Evolutionary conservation across 2,113 vertebrate genomes (phyloP).

Genomic region (Neodon shergylaensis): DNA sequence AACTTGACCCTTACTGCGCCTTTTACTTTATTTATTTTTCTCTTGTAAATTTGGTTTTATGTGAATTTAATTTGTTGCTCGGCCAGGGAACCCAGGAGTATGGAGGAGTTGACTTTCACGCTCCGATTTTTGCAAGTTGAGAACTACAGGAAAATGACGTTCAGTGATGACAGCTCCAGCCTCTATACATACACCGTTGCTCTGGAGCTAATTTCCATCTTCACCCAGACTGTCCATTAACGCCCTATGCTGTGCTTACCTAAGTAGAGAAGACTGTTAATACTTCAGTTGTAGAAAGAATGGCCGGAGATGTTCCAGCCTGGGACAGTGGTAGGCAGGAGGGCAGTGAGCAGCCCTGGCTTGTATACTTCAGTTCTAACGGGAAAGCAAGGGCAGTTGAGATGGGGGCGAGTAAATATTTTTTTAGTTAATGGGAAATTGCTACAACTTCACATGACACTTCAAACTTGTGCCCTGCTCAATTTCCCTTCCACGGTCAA

Average conservation of each 20-base stretch:
- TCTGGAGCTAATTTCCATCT: not conserved
- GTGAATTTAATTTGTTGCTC: not conserved
- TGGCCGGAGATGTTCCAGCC: not conserved
- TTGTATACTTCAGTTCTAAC: not conserved
- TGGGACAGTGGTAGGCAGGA: not conserved
- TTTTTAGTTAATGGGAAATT: slow-evolving; percentile 60
- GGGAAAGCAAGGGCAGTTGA: slow-evolving; percentile 57
- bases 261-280: not conserved
- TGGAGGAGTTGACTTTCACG: not conserved
- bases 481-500: slow-evolving; percentile 52
- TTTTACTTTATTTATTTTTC: not conserved
- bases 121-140: not conserved
- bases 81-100: not conserved
- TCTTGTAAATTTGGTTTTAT: slow-evolving; percentile 9
- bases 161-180: not conserved
- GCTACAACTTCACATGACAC: slow-evolving; percentile 37
- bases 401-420: slow-evolving; percentile 47
- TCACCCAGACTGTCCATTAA: not conserved
- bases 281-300: not conserved
- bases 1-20: not conserved
- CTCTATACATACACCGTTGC: not conserved
- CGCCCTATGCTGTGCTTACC: not conserved
- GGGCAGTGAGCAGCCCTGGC: not conserved
- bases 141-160: not conserved
- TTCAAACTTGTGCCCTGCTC: slow-evolving; percentile 49